Base-by-base conservation (phyloP, 2,797 vertebrate genomes). In the Parauchenoglanis ngamensis region DNA sequence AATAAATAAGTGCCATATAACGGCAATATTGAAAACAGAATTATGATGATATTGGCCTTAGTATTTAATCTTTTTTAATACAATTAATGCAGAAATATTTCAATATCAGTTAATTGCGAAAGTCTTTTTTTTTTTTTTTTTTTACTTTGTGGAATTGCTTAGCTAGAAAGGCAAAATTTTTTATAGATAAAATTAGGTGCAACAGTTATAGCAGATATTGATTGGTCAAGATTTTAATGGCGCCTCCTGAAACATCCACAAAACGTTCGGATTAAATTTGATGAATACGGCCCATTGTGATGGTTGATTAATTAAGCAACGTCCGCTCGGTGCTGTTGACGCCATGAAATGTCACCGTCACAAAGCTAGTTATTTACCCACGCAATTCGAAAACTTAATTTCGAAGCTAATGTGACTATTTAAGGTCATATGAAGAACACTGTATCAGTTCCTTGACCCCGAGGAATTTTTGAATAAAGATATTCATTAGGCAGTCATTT, bases 401-500 rank as follows among this genome's bases (percentile, higher is more conserved):
- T 83, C 25, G 28, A 68, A 28, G 28, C 81, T 54, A 35, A 15
- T 7, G 19, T 0, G 5, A 31, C 46, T 56, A 1, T 6, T 3
- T 63, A 83, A 83, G 81, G 81, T 68, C 63, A 46, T 46, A 17
- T 10, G 31, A 59, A 25, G 54, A 56, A 79, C 56, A 59, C 19
- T 25, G 31, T 23, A 57, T 59, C 59, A n/a, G 40, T 21, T 31
- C 84, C 73, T 21, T 46, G 31, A 86, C 28, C 67, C 59, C 57
- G 56, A 70, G 46, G 44, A 81, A 75, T 56, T 75, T 83, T 57
- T 85, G 21, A 67, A 67, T 75, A 49, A 82, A 82, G 67, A 57
- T 65, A 73, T 88, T 80, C 23, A 82, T 88, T 88, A 67, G 46
- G 40, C 68, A 81, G 57, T 85, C 44, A 63, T 82, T 78, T 61